Evolutionary conservation across 2,797 vertebrate genomes (phyloP).

Genomic region (Naso thynnoides): DNA sequence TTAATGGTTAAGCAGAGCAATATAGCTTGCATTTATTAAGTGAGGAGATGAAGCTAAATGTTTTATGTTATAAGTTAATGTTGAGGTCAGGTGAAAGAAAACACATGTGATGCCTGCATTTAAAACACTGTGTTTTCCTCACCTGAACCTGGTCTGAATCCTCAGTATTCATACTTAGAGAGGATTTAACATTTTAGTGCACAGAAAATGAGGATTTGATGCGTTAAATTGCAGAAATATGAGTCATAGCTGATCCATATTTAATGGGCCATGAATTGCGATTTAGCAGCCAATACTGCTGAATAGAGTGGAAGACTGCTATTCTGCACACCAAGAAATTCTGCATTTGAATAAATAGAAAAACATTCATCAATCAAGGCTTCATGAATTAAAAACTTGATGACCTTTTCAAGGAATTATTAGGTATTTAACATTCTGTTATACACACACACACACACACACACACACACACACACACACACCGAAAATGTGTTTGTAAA

Average conservation of each 20-base stretch:
- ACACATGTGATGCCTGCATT: slow-evolving; percentile 18
- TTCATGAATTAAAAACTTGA: neutral
- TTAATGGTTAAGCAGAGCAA: slow-evolving; percentile 50
- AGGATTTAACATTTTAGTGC: slow-evolving; percentile 69
- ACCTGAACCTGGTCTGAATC: slow-evolving; percentile 44
- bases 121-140: slow-evolving; percentile 31
- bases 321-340: slow-evolving; percentile 41
- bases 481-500: neutral
- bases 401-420: slow-evolving; percentile 8
- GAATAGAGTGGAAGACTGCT: slow-evolving; percentile 45
- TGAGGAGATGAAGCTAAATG: slow-evolving; percentile 52
- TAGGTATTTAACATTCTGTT: neutral
- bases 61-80: slow-evolving; percentile 56
- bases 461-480: no score
- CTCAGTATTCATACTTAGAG: slow-evolving; percentile 51
- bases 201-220: slow-evolving; percentile 58
- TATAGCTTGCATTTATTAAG: slow-evolving; percentile 46
- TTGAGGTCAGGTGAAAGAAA: slow-evolving; percentile 36
- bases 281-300: slow-evolving; percentile 54
- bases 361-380: slow-evolving; percentile 10
- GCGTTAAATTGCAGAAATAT: slow-evolving; percentile 70
- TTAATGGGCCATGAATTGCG: slow-evolving; percentile 73
- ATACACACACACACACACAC: neutral
- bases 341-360: slow-evolving; percentile 49
- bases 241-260: slow-evolving; percentile 71